Conservation (phyloP, 30 jellyfish, hydroid and myxozoan species). For the Euphysa ruthae region DNA sequence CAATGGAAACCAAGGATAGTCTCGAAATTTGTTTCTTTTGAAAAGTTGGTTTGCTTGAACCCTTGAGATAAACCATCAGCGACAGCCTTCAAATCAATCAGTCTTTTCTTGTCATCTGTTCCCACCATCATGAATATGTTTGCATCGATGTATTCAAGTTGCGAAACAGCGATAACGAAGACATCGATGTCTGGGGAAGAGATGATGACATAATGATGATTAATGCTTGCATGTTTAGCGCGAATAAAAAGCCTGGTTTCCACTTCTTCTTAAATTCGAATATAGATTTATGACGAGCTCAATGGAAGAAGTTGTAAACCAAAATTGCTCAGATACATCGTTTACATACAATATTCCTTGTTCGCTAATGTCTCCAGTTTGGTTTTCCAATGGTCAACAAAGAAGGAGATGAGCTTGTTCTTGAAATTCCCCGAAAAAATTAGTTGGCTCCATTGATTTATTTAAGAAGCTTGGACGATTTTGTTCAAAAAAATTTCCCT, state of each 20-base stretch:
- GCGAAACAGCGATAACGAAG: too few relatives aligned
- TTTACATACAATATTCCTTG: neutral
- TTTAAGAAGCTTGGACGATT: neutral
- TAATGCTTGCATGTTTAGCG: neutral
- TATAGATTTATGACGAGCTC: too few relatives aligned
- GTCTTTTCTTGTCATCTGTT: neutral
- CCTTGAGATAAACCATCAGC: neutral
- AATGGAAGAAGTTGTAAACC: too few relatives aligned
- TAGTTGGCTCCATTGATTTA: neutral
- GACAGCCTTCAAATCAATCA: neutral
- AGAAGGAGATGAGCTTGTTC: neutral
- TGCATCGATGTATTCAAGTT: too few relatives aligned
- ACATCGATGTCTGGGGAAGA: slow-evolving; percentile 6
- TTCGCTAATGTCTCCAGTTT: neutral
- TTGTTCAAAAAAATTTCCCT: neutral
- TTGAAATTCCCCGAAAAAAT: too few relatives aligned
- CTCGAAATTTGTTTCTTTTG: neutral
- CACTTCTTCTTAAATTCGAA: neutral
- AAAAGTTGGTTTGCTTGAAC: neutral
- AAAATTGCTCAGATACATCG: neutral
- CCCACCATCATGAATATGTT: neutral
- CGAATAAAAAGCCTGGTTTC: neutral
- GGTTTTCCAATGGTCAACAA: neutral
- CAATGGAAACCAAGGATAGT: neutral
- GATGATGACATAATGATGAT: neutral